A percentile compares a stretch with the other conserved stretches of the same genome.
phyloP scores from a whole-genome alignment of 2,113 vertebrate genomes.

The Callopanchax toddi region DNA sequence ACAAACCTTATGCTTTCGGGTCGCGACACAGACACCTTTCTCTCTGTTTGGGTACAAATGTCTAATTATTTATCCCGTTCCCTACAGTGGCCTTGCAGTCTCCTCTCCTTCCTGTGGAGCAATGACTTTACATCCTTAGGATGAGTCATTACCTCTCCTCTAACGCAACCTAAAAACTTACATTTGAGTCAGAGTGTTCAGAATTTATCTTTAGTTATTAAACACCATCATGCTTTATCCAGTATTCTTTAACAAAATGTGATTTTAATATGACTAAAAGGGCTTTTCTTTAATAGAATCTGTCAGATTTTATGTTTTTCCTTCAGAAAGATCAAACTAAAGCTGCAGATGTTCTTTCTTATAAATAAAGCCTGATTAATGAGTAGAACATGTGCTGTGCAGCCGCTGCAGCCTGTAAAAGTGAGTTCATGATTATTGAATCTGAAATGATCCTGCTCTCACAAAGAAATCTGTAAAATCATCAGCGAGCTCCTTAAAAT shows the following conservation, averaged over 20 bases:
- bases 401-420: constrained; percentile 9
- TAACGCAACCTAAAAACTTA: constrained; percentile 19
- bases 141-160: constrained; percentile 44
- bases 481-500: constrained; percentile 39
- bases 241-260: constrained; percentile 4
- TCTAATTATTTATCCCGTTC: constrained; percentile 58
- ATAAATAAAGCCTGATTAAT: constrained; percentile 18
- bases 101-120: constrained; percentile 43
- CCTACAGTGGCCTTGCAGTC: constrained; percentile 43
- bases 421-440: constrained; percentile 23
- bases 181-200: constrained; percentile 31
- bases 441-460: constrained; percentile 35
- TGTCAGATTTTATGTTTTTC: not conserved
- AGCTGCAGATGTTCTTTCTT: constrained; percentile 8
- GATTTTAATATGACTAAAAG: not conserved
- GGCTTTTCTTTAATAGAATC: not conserved
- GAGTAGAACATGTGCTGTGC: constrained; percentile 16
- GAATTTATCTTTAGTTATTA: constrained; percentile 12
- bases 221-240: not conserved
- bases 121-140: constrained; percentile 51
- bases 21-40: constrained; percentile 41
- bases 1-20: constrained; percentile 43
- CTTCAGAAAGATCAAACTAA: constrained; percentile 3
- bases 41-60: constrained; percentile 43
- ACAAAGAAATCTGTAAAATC: constrained; percentile 21